Evolutionary conservation across 2,797 vertebrate species (phyloP).

Genomic region (Spatula clypeata): DNA sequence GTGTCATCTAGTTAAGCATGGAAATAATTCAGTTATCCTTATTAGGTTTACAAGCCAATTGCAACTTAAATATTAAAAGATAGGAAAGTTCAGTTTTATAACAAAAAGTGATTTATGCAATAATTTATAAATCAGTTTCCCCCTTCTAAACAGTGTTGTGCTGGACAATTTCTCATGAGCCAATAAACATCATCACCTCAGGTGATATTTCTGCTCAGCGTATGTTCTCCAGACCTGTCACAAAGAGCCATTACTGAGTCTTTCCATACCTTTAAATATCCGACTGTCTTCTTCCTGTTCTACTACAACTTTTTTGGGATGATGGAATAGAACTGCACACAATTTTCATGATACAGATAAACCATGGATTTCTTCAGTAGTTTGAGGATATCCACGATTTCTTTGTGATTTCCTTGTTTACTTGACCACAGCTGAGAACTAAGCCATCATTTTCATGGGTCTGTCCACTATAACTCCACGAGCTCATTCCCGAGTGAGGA

Average conservation of each 20-base stretch:
- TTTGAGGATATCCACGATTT: background rate
- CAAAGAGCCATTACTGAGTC: background rate
- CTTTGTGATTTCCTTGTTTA: background rate
- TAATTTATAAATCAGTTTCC: background rate
- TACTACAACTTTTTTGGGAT: background rate
- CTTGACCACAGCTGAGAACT: background rate
- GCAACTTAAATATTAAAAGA: background rate
- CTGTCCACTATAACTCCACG: background rate
- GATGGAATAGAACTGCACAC: background rate
- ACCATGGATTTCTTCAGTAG: background rate
- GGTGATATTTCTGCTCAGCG: background rate
- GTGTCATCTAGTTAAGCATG: background rate
- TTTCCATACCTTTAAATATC: background rate
- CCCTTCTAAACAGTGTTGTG: background rate
- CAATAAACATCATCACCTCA: background rate
- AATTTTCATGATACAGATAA: background rate
- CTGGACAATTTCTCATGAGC: background rate
- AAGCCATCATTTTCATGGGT: background rate
- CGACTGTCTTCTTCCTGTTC: background rate
- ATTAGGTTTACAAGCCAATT: background rate
- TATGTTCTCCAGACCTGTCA: background rate
- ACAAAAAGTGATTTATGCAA: background rate
- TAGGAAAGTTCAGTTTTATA: background rate
- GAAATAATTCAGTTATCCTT: background rate
- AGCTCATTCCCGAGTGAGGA: background rate